phyloP scores from a whole-genome alignment of 2,888 invertebrate species.

The Spatulosminthurus flaviceps region DNA sequence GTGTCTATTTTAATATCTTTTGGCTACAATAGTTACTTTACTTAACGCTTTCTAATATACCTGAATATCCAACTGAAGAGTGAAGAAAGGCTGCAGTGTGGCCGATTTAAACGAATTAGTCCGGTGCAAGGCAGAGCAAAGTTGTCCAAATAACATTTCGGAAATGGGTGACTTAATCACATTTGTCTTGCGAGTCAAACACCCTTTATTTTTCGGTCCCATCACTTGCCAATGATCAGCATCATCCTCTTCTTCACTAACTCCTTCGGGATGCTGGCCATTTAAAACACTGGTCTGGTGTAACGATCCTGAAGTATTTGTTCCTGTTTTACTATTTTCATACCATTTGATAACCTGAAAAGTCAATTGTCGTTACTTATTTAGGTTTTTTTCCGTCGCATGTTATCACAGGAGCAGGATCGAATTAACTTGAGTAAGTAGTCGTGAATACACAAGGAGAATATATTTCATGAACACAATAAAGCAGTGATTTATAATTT shows the following conservation, averaged over 20 bases:
- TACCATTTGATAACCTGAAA: conserved; percentile 61
- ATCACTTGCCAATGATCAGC: conserved; percentile 68
- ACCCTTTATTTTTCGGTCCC: conserved; percentile 87
- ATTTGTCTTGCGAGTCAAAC: conserved; percentile 84
- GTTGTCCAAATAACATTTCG: conserved; percentile 91
- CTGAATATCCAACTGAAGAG: conserved; percentile 92
- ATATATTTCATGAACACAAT: no score
- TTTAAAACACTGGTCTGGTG: conserved; percentile 21
- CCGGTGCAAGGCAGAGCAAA: conserved; percentile 80
- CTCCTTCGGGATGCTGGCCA: conserved; percentile 54
- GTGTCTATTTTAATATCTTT: no score
- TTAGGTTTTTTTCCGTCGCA: no score
- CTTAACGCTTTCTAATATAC: conserved; percentile 68
- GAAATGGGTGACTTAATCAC: conserved; percentile 87
- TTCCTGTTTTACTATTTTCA: conserved; percentile 55
- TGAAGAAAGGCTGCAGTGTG: conserved; percentile 95
- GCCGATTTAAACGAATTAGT: conserved; percentile 82
- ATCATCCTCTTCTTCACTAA: conserved; percentile 63
- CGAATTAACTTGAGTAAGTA: no score
- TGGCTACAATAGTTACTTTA: no score
- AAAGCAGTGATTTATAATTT: no score
- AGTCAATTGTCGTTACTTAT: no score
- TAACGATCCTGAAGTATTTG: neutral
- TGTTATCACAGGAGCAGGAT: no score
- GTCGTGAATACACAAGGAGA: no score